Conservation (phyloP, 1,140 invertebrate genomes). For the Conus betulinus region DNA sequence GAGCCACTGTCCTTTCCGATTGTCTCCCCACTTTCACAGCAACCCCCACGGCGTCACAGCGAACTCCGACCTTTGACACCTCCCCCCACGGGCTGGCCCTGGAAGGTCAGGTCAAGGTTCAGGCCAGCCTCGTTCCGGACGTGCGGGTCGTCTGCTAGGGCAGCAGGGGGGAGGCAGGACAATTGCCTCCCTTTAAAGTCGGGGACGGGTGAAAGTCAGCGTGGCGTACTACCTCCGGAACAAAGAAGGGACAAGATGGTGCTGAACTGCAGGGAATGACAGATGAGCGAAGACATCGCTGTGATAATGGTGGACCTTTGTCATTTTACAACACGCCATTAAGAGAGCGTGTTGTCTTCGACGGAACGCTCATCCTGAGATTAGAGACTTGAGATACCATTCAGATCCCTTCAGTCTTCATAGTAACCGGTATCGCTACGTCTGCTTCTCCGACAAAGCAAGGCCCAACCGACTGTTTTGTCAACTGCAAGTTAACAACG, state of each 20-base stretch:
- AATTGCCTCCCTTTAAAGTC: neutral
- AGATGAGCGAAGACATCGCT: too few relatives aligned
- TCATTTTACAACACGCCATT: too few relatives aligned
- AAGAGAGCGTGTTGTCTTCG: too few relatives aligned
- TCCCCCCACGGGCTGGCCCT: neutral
- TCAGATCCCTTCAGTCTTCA: too few relatives aligned
- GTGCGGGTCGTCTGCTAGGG: conserved; percentile 28
- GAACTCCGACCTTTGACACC: conserved; percentile 21
- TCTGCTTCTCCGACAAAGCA: too few relatives aligned
- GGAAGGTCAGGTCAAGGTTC: conserved; percentile 38
- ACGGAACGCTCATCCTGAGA: too few relatives aligned
- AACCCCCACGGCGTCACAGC: neutral
- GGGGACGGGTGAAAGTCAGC: neutral
- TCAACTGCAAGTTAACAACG: too few relatives aligned
- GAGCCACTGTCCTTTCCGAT: conserved; percentile 9
- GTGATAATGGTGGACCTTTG: too few relatives aligned
- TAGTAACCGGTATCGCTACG: too few relatives aligned
- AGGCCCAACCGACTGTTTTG: too few relatives aligned
- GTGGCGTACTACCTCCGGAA: neutral
- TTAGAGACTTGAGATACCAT: too few relatives aligned
- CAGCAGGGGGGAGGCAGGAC: neutral
- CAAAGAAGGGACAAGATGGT: conserved; percentile 6
- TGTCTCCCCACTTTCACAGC: neutral
- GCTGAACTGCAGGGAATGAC: neutral
- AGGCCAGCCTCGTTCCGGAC: neutral